Percentiles rank a stretch among this genome's conserved stretches.
Evolutionary conservation across 2,113 vertebrate genomes (phyloP).

Genomic region (Sterrhoptilus dennistouni): DNA sequence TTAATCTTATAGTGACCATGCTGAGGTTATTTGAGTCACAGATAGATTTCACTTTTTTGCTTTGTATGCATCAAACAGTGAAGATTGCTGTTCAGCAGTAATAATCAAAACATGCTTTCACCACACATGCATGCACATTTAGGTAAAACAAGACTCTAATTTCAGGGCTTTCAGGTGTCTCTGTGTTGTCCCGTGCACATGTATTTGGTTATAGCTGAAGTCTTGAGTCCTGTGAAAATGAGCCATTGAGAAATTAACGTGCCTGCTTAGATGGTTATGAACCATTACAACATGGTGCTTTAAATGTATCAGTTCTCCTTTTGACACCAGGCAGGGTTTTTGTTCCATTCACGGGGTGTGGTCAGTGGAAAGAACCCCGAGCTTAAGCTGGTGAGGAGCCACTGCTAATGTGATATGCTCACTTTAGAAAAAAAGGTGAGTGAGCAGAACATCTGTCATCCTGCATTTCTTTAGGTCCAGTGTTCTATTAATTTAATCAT

Average conservation of each 20-base stretch:
- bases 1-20: neutral
- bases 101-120: neutral
- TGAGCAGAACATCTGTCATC: neutral
- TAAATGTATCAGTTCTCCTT: neutral
- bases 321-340: neutral
- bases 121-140: accelerated
- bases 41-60: neutral
- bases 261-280: neutral
- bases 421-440: neutral
- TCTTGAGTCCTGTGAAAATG: neutral
- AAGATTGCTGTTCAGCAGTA: neutral
- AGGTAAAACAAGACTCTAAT: neutral
- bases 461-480: neutral
- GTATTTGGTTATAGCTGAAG: neutral
- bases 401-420: neutral
- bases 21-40: neutral
- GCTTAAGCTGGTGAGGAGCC: neutral
- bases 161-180: neutral
- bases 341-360: neutral
- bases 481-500: neutral
- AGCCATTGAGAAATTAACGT: neutral
- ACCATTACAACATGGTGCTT: neutral
- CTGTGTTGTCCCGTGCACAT: neutral
- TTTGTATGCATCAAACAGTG: neutral
- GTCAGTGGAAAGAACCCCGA: neutral